Evolutionary conservation across 2,888 invertebrate species (phyloP), one percentile per base, ranked within the genome.

Genomic region (Boloria selene): DNA sequence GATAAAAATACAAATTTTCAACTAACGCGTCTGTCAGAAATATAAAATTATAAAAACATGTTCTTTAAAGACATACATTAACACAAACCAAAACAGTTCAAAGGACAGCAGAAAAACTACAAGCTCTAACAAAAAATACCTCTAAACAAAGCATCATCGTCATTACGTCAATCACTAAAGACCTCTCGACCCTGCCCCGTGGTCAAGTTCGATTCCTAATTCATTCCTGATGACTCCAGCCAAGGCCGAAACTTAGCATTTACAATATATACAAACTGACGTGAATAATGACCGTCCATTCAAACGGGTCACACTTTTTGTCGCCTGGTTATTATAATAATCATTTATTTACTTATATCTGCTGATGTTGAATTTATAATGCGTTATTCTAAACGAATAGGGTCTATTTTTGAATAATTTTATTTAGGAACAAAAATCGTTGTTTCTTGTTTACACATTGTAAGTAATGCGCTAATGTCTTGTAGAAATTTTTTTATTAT

Each of bases 151-250:
- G 62, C 54, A 73, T 77, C 77, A 78, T 67, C 78, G 76, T 77
- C 79, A 76, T 72, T 70, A 76, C 81, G 88, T 87, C 89, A 87
- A 83, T 88, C 88, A 89, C 76, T 54, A 69, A 16, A 77, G 81
- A 85, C 85, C 80, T 72, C 63, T 73, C 77, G 81, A 82, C 79
- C 74, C 78, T 79, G 80, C 83, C 83, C 73, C 79, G 68, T 89
- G 90, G 91, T 92, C 91, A 90, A 91, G 88, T 89, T 86, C 87
- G 85, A 79, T 78, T 80, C 84, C 80, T 88, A 88, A 89, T 84
- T 83, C 83, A 84, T 88, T 80, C 79, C 82, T 86, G 84, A 88
- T 85, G 87, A 83, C 80, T 80, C 77, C 73, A 72, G 56, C 77
- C 84, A 85, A 85, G 87, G 84, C 82, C 75, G 73, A 51, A 44